Base-by-base conservation (phyloP, 2,888 invertebrate genomes). In the Tetramorium bicarinatum region DNA sequence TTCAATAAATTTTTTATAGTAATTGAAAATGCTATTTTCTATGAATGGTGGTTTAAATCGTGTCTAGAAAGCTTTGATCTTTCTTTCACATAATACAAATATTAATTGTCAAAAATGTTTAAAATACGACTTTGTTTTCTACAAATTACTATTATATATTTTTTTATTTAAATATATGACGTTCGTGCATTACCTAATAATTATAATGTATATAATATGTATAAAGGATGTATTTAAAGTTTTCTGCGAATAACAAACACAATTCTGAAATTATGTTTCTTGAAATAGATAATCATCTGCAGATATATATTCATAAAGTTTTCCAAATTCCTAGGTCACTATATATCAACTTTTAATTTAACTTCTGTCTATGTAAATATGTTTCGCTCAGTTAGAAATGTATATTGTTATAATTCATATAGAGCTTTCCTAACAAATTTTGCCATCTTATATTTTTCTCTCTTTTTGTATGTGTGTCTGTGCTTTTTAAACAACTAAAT, bases 261-360 rank as follows among this genome's bases (percentile, higher is more conserved):
- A 69, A 34, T 52, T 69, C 34, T 52, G 29, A 67, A 49, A 49
- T n/a, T 69, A 52, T 38, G 9, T 62, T n/a, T 52, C 49, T 52
- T n/a, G n/a, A 29, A 8, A 34, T 21, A 13, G 21, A n/a, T 15
- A 52, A 52, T 29, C 29, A 29, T 29, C 29, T 29, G 34, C 13
- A n/a, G 52, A n/a, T 69, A 52, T 52, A 69, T 69, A 69, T 52
- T 69, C n/a, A 69, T 69, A 13, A 52, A 69, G 9, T 18, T 15
- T 34, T 34, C 7, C 52, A 21, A 34, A 49, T 34, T 29, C 29
- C 34, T 69, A 29, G 29, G 29, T 2, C 38, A 44, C 15, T 38
- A 2, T 38, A 38, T 4, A 47, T 15, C 2, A 21, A 69, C 34
- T 69, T 69, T 69, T 8, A 44, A 18, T 47, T 66, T 66, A 44